Evolutionary conservation across 2,113 vertebrate species (phyloP), one percentile per base, ranked within the genome.

Genomic region (Strix aluco): DNA sequence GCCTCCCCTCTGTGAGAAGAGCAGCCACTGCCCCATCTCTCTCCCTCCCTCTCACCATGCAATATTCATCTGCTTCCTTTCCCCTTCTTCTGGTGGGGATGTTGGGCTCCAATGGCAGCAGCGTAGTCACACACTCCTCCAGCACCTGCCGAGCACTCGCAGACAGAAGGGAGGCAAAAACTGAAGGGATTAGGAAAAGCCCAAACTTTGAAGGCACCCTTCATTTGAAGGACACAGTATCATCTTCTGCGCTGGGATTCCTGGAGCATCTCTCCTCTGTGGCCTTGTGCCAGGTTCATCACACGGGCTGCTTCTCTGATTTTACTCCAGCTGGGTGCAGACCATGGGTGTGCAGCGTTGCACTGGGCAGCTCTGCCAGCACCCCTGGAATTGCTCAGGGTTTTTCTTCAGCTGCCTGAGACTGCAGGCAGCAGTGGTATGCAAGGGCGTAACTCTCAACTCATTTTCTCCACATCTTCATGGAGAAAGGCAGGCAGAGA

Each of bases 51-150:
- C 73, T 54, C 72, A 86, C 95, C 74, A 79, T 73, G 65, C 30
- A 97, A 62, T 80, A 93, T 91, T 93, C 77, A 95, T 47, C 63
- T 78, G n/a, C 44, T 90, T 83, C 54, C 55, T 78, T 46, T 54
- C 58, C 49, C 36, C 49, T 94, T 79, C 72, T 71, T 44, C 79
- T 91, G 7, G 4, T 15, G 52, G 77, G 81, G 74, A 47, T 36
- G 67, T 32, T 26, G 73, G 82, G 44, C 80, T 95, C 30, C 72
- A 29, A 47, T 20, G 11, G 82, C 92, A 81, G 80, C 47, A 95
- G 78, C 59, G 15, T 1, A 2, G 88, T 80, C 78, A 59, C 19
- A 29, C 51, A 12, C 40, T 81, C 89, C 90, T 66, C 52, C 81
- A 63, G 75, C 92, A 84, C 54, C 47, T 84, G 80, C 81, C 9